Conservation (phyloP, 2,797 vertebrate genomes). For the Hoplostethus atlanticus region DNA sequence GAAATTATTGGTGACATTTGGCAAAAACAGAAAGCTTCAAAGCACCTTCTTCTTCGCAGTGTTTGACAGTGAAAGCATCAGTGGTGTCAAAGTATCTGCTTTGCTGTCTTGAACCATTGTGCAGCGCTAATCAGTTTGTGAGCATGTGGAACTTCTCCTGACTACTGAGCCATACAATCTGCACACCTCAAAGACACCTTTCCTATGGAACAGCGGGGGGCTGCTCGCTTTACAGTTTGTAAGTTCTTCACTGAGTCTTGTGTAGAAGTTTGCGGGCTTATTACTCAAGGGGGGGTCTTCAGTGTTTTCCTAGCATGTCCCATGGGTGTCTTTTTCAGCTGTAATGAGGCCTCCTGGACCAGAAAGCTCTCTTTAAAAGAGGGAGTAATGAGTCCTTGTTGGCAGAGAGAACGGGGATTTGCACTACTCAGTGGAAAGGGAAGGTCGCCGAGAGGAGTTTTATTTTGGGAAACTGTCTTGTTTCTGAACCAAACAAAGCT, state of each 20-base stretch:
- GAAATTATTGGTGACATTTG: constrained; percentile 71
- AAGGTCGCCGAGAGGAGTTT: constrained; percentile 85
- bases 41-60: constrained; percentile 53
- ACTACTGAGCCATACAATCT: constrained; percentile 80
- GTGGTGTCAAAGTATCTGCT: constrained; percentile 71
- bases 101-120: constrained; percentile 75
- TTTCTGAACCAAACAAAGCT: constrained; percentile 83
- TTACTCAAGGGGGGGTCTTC: constrained; percentile 85
- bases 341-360: constrained; percentile 89
- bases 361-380: constrained; percentile 84
- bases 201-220: constrained; percentile 83
- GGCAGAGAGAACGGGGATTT: constrained; percentile 84
- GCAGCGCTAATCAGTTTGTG: constrained; percentile 79
- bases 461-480: constrained; percentile 85
- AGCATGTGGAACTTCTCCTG: constrained; percentile 71
- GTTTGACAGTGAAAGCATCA: constrained; percentile 77
- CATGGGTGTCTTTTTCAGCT: constrained; percentile 88
- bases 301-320: constrained; percentile 83
- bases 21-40: constrained; percentile 68
- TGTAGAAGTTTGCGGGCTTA: constrained; percentile 83
- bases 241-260: constrained; percentile 82
- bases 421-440: constrained; percentile 81
- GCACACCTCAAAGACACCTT: constrained; percentile 86
- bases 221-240: constrained; percentile 76
- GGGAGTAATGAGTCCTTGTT: constrained; percentile 86